Evolutionary conservation across 2,888 invertebrate species (phyloP).

Genomic region (Oeneis ivallda): DNA sequence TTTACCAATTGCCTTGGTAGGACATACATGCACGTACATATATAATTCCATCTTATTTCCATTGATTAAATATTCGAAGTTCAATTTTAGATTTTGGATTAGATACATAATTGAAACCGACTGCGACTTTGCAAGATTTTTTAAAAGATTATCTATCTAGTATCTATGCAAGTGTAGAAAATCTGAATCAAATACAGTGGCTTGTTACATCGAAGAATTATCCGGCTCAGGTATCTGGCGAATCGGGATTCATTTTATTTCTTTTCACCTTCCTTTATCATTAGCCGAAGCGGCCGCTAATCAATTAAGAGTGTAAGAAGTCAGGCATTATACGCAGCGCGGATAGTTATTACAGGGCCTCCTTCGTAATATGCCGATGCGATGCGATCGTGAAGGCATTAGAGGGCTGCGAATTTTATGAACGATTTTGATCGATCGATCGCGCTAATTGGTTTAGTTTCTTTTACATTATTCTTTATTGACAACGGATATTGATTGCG

Average conservation of each 20-base stretch:
- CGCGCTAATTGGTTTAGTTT: slow-evolving; percentile 56
- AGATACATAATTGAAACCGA: no score
- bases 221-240: slow-evolving; percentile 57
- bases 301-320: slow-evolving; percentile 83
- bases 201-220: slow-evolving; percentile 56
- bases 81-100: no score
- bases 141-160: neutral
- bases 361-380: slow-evolving; percentile 77
- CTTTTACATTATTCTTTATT: slow-evolving; percentile 21
- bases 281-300: slow-evolving; percentile 81
- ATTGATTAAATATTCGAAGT: no score
- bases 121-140: no score
- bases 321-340: slow-evolving; percentile 78
- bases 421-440: slow-evolving; percentile 67
- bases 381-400: slow-evolving; percentile 79
- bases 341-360: slow-evolving; percentile 78
- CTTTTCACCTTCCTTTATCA: slow-evolving; percentile 82
- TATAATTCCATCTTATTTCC: no score
- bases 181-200: slow-evolving; percentile 32
- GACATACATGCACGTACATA: no score
- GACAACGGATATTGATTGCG: slow-evolving; percentile 13
- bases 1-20: no score
- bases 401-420: slow-evolving; percentile 77
- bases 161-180: neutral
- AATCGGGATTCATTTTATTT: slow-evolving; percentile 78